Conservation (phyloP, 2,888 invertebrate species). For the Pharmacophagus antenor region DNA sequence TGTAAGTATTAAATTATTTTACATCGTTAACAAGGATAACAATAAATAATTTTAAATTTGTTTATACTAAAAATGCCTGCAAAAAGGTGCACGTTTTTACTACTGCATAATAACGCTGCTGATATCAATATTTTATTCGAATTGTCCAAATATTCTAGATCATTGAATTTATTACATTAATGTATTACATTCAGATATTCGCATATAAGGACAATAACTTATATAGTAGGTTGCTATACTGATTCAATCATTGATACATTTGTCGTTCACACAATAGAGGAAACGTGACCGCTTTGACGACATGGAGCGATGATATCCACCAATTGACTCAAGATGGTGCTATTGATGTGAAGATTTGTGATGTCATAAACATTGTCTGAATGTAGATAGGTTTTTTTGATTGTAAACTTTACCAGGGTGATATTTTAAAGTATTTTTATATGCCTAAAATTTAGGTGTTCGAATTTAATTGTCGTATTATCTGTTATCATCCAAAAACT, state of each 20-base stretch:
- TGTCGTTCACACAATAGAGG: conserved; percentile 64
- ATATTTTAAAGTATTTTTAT: too few relatives aligned
- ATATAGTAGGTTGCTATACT: conserved; percentile 19
- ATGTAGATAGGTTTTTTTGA: conserved; percentile 15
- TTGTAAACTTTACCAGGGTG: conserved; percentile 10
- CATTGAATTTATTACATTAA: conserved; percentile 3
- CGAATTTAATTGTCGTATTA: neutral
- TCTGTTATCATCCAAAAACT: neutral
- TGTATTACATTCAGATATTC: conserved; percentile 23
- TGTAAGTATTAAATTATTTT: too few relatives aligned
- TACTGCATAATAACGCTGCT: too few relatives aligned
- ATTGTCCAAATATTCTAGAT: neutral
- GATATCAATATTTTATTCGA: conserved; percentile 2
- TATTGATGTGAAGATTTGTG: conserved; percentile 25
- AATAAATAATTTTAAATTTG: too few relatives aligned
- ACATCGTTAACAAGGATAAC: too few relatives aligned
- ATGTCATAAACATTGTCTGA: conserved; percentile 24
- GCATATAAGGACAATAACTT: too few relatives aligned
- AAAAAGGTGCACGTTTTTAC: too few relatives aligned
- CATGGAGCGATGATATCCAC: conserved; percentile 57
- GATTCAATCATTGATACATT: conserved; percentile 29
- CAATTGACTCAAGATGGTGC: conserved; percentile 27
- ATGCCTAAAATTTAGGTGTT: too few relatives aligned
- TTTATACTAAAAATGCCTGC: too few relatives aligned
- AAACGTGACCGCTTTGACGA: conserved; percentile 66